Base-by-base conservation (phyloP, 2,888 invertebrate genomes). In the Phaonia tiefii region DNA sequence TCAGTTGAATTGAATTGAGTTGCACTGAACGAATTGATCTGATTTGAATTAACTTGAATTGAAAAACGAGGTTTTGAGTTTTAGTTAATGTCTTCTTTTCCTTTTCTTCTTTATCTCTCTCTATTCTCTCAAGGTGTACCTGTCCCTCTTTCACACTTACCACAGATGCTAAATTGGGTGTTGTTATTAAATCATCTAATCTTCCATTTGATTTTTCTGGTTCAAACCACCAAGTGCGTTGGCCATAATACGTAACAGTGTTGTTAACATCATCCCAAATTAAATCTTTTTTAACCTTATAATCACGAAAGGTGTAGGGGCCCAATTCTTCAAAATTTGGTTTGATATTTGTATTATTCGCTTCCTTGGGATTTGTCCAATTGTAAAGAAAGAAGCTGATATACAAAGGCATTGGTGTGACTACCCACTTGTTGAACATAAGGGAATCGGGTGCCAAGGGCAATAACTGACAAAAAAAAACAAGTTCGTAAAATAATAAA, bases 381-480 rank as follows among this genome's bases (percentile, higher is more conserved):
- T 96, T 96, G 86, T 94, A 96, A 84, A 97, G 90, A 88, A 93
- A 93, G 83, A 95, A 91, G 80, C 94, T 93, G 74, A 96, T 89
- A 87, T 94, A 95, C 92, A 96, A 94, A 0, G 96, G 96, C 71
- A 96, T 93, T 0, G 96, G 96, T 0, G 95, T 95, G 84, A 95
- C 93, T 75, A 93, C 92, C 97, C 97, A 97, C 79, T 95, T 92
- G 0, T 92, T 89, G 89, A 92, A 97, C 20, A 93, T 94, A 75
- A 89, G 91, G 0, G 96, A 95, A 0, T 90, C 88, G 1, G 92
- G 91, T 1, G 93, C 90, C 44, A 87, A 31, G 0, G 91, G 90
- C 86, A 96, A 90, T 92, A 94, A 92, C 95, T 95, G 65, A 15
- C 77, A 77, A n/a, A n/a, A n/a, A n/a, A n/a, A n/a, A n/a, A n/a